phyloP scores from a whole-genome alignment of 2,113 vertebrate genomes.

The Cebidichthys violaceus region DNA sequence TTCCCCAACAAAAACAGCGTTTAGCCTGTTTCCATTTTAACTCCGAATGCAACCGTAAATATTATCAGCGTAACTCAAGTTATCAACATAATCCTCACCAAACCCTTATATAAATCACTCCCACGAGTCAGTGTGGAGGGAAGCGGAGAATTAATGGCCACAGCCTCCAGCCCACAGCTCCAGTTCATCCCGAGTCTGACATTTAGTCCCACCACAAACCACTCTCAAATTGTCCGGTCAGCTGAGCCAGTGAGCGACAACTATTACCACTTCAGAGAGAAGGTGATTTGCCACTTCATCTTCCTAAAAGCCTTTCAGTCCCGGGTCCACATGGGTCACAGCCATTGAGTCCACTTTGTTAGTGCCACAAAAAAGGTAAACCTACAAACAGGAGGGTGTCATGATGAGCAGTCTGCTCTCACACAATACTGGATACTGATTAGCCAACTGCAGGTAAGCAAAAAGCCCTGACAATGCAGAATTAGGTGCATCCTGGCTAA shows the following conservation, averaged over 20 bases:
- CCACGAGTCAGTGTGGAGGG: slow-evolving; percentile 17
- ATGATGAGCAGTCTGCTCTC: neutral
- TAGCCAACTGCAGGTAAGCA: neutral
- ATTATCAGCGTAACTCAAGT: neutral
- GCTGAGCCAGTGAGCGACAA: slow-evolving; percentile 10
- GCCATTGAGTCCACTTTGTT: neutral
- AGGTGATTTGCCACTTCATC: neutral
- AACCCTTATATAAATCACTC: slow-evolving; percentile 20
- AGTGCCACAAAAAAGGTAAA: too few species aligned
- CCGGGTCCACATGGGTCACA: neutral
- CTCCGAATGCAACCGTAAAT: slow-evolving; percentile 4
- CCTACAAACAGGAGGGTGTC: neutral
- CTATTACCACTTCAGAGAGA: neutral
- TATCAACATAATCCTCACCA: neutral
- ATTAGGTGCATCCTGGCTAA: neutral
- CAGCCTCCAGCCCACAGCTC: slow-evolving; percentile 1
- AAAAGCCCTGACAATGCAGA: neutral
- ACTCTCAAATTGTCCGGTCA: slow-evolving; percentile 18
- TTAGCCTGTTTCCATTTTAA: neutral
- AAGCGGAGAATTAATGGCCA: slow-evolving; percentile 7
- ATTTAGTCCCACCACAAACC: slow-evolving; percentile 29
- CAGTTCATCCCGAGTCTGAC: neutral
- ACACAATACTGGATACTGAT: neutral
- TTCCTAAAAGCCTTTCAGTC: neutral
- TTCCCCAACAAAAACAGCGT: neutral